Evolutionary conservation across 2,888 invertebrate genomes (phyloP).

Genomic region (Drosophila prostipennis): DNA sequence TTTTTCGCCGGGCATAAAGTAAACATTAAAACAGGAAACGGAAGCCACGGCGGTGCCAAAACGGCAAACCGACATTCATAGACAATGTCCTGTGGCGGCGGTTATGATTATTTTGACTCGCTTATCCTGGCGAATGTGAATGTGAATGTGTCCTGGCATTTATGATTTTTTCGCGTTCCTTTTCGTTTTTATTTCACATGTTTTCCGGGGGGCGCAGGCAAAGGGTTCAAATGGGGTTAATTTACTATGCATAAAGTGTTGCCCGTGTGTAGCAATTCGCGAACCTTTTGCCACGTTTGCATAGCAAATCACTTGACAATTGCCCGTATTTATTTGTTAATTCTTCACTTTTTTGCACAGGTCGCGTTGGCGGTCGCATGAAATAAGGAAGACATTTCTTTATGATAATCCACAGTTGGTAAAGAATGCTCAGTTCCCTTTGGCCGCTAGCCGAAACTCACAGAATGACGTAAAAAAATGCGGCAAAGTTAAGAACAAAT

Average conservation of each 20-base stretch:
- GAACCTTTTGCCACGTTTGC: slow-evolving; percentile 40
- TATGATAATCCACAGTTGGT: slow-evolving; percentile 70
- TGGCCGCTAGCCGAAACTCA: slow-evolving; percentile 9
- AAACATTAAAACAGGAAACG: slow-evolving; percentile 77
- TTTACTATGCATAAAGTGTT: slow-evolving; percentile 67
- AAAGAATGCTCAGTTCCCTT: slow-evolving; percentile 59
- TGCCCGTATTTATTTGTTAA: slow-evolving; percentile 20
- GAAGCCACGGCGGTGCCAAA: slow-evolving; percentile 66
- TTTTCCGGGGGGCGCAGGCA: neutral
- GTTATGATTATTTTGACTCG: slow-evolving; percentile 77
- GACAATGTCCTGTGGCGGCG: slow-evolving; percentile 57
- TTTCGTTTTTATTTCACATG: slow-evolving; percentile 16
- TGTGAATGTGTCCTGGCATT: slow-evolving; percentile 23
- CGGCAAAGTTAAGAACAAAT: slow-evolving; percentile 33
- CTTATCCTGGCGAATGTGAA: slow-evolving; percentile 22
- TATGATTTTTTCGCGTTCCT: slow-evolving; percentile 30
- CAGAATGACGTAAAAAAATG: slow-evolving; percentile 39
- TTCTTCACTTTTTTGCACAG: slow-evolving; percentile 24
- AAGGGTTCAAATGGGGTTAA: slow-evolving; percentile 40
- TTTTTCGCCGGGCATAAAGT: slow-evolving; percentile 61
- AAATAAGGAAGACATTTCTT: slow-evolving; percentile 59
- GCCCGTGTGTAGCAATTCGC: slow-evolving; percentile 40
- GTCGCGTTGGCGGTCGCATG: slow-evolving; percentile 2
- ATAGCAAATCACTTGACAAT: slow-evolving; percentile 54
- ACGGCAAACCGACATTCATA: slow-evolving; percentile 42